Conservation (phyloP, 35 echinoderm and acorn worm species). For the Chiridota heheva region DNA sequence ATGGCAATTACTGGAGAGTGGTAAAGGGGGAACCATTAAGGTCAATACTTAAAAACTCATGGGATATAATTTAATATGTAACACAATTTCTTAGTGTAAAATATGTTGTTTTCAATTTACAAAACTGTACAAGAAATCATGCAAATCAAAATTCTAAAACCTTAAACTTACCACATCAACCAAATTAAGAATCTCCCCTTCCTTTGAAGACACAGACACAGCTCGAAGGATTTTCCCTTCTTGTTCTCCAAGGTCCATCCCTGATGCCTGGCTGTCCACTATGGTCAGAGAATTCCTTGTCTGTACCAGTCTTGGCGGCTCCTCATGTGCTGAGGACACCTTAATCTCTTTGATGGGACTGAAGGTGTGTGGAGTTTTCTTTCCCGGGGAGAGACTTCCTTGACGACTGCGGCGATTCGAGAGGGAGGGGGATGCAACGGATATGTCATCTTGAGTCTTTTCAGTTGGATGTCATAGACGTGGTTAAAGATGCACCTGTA, state of each 20-base stretch:
- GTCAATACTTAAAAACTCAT: no score
- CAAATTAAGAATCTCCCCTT: slow-evolving; percentile 73
- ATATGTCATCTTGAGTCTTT: slow-evolving; percentile 29
- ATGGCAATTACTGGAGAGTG: no score
- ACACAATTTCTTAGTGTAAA: no score
- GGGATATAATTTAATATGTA: no score
- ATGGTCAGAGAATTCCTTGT: slow-evolving; percentile 33
- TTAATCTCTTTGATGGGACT: slow-evolving; percentile 50
- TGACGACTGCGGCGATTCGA: slow-evolving; percentile 5
- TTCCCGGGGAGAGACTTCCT: slow-evolving; percentile 50
- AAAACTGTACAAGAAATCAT: no score
- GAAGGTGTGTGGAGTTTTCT: slow-evolving; percentile 8
- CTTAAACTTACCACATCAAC: slow-evolving; percentile 59
- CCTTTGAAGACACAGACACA: slow-evolving; percentile 89
- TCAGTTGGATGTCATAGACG: slow-evolving; percentile 85
- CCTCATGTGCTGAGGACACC: slow-evolving; percentile 26
- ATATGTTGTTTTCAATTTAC: no score
- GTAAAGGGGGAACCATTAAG: no score
- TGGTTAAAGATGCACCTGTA: slow-evolving; percentile 82
- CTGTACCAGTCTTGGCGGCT: slow-evolving; percentile 16
- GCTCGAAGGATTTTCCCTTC: slow-evolving; percentile 55
- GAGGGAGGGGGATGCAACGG: neutral
- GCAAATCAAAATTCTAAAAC: no score
- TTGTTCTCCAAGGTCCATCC: slow-evolving; percentile 31
- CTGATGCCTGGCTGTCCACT: slow-evolving; percentile 30